Conservation (phyloP, 1,140 invertebrate genomes). For the Druon quercuslanigerum region DNA sequence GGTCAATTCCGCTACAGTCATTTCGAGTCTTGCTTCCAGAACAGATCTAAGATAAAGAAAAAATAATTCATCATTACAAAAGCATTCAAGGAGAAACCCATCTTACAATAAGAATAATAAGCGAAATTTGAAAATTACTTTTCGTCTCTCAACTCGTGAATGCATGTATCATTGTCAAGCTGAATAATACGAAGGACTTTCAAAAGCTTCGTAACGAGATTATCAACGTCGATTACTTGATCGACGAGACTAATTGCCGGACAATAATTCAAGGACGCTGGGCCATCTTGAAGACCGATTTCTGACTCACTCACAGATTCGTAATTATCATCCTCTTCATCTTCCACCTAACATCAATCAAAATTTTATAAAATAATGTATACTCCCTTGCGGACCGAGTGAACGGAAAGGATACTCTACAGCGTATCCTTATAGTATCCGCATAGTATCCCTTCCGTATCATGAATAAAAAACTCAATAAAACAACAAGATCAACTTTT, state of each 20-base stretch:
- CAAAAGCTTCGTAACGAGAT: conserved; percentile 83
- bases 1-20: conserved; percentile 55
- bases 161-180: conserved; percentile 80
- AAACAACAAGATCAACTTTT: no score
- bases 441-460: no score
- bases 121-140: conserved; percentile 62
- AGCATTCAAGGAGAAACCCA: conserved; percentile 14
- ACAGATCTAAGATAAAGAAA: conserved; percentile 54
- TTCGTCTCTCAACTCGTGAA: conserved; percentile 79
- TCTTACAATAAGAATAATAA: neutral
- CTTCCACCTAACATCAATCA: conserved; percentile 62
- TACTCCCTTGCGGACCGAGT: no score
- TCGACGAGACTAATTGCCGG: conserved; percentile 78
- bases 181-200: conserved; percentile 85
- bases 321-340: conserved; percentile 70
- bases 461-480: no score
- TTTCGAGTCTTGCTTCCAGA: conserved; percentile 67
- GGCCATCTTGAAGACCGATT: conserved; percentile 61
- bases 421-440: no score
- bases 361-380: neutral
- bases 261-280: conserved; percentile 66
- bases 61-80: conserved; percentile 41
- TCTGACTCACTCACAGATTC: conserved; percentile 71
- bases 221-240: conserved; percentile 86
- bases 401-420: no score